Conservation (phyloP, 2,888 invertebrate genomes). For the Plagodis pulveraria region DNA sequence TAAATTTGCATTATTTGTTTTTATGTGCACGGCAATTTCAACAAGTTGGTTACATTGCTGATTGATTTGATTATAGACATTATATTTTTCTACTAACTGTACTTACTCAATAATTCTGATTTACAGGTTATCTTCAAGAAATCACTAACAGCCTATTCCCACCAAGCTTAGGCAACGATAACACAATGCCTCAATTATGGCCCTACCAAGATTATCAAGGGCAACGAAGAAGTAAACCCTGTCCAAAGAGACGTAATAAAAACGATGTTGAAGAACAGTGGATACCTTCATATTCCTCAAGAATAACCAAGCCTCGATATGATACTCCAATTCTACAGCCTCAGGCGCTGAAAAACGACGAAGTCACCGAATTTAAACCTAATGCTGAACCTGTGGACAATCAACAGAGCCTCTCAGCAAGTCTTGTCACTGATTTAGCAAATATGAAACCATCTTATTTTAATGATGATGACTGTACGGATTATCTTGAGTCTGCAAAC, state of each 20-base stretch:
- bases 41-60: slow-evolving; percentile 21
- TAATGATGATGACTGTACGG: slow-evolving; percentile 12
- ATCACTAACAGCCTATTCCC: slow-evolving; percentile 6
- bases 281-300: slow-evolving; percentile 25
- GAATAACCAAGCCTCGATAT: slow-evolving; percentile 21
- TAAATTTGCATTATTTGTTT: slow-evolving; percentile 20
- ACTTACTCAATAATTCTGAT: background rate
- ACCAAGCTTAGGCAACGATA: slow-evolving; percentile 7
- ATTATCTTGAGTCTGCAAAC: slow-evolving; percentile 2
- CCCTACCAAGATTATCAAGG: slow-evolving; percentile 13
- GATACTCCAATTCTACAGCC: slow-evolving; percentile 24
- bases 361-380: slow-evolving; percentile 3
- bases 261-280: slow-evolving; percentile 24
- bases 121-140: slow-evolving; percentile 31
- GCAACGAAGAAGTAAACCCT: slow-evolving; percentile 36
- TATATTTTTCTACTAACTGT: no score
- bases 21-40: slow-evolving; percentile 21
- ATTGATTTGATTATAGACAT: background rate
- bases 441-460: background rate
- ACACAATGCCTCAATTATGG: background rate
- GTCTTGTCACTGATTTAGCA: background rate
- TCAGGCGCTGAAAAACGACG: slow-evolving; percentile 29
- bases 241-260: slow-evolving; percentile 33
- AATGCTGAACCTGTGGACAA: slow-evolving; percentile 2
- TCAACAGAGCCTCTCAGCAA: background rate